These are phyloP conservation scores for Calonectris borealis DNA, from an alignment of 2,113 vertebrate genomes.

Conservation along the genomic window DNA sequence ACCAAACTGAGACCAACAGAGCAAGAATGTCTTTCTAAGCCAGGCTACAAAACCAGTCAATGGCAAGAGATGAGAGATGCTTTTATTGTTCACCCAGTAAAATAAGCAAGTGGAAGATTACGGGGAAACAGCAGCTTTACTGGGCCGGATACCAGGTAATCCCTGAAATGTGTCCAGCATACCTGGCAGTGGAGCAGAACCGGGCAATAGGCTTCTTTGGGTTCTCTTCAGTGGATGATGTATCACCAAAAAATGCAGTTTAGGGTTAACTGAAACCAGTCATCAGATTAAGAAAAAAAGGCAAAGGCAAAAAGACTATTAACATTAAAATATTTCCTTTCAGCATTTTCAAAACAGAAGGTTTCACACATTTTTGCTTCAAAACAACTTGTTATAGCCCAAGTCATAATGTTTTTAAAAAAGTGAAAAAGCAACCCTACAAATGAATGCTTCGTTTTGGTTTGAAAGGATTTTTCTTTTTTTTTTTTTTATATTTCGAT, in stretches of 20 bases:
- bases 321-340: slow-evolving; percentile 10
- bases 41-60: neutral
- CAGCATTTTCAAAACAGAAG: slow-evolving; percentile 4
- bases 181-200: neutral
- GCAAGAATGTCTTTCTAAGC: neutral
- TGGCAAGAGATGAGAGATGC: neutral
- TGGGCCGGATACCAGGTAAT: neutral
- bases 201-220: neutral
- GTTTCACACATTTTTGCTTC: slow-evolving; percentile 28
- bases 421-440: slow-evolving; percentile 21
- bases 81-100: slow-evolving; percentile 27
- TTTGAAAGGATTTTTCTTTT: neutral
- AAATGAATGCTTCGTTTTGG: neutral
- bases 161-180: neutral
- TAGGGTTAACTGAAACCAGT: neutral
- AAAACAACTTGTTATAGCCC: slow-evolving; percentile 12
- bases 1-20: neutral
- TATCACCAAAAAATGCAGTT: neutral
- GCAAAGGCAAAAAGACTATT: neutral
- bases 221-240: neutral
- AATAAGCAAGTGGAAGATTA: neutral
- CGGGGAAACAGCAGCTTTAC: slow-evolving; percentile 12
- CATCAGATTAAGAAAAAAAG: neutral
- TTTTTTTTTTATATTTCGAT: neutral
- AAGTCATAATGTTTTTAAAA: neutral